Conservation (phyloP, 2,113 vertebrate species). For the Petrocephalus microphthalmus region DNA sequence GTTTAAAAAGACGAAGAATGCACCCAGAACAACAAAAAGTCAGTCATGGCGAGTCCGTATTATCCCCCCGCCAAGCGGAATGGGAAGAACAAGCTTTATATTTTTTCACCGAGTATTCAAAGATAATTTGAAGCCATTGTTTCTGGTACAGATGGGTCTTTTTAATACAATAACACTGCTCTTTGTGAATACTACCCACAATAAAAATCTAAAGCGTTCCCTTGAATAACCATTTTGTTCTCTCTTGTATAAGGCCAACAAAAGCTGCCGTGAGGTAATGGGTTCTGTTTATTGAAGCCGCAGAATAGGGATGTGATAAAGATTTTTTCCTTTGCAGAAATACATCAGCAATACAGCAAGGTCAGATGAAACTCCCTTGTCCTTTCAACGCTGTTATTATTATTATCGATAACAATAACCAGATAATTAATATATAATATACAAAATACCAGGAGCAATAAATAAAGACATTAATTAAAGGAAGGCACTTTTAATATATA, state of each 20-base stretch:
- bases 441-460: constrained; percentile 17
- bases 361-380: constrained; percentile 70
- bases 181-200: constrained; percentile 99
- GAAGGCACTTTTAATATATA: neutral
- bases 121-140: constrained; percentile 99
- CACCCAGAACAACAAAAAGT: constrained; percentile 99
- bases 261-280: constrained; percentile 99
- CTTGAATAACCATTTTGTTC: constrained; percentile 99
- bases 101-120: constrained; percentile 99
- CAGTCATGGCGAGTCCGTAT: constrained; percentile 89
- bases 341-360: constrained; percentile 81
- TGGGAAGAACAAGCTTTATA: constrained; percentile 98
- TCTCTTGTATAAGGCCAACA: constrained; percentile 98
- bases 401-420: constrained; percentile 15
- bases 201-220: constrained; percentile 99
- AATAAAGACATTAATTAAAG: neutral
- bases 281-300: constrained; percentile 96
- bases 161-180: constrained; percentile 99
- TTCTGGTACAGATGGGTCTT: constrained; percentile 99
- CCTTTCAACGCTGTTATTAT: constrained; percentile 14
- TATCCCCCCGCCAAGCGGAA: constrained; percentile 88
- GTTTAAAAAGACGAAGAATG: constrained; percentile 91
- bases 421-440: constrained; percentile 14
- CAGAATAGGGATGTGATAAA: constrained; percentile 98
- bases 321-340: constrained; percentile 80